Evolutionary conservation across 2,113 vertebrate genomes (phyloP).

Genomic region (Amphilophus citrinellus): DNA sequence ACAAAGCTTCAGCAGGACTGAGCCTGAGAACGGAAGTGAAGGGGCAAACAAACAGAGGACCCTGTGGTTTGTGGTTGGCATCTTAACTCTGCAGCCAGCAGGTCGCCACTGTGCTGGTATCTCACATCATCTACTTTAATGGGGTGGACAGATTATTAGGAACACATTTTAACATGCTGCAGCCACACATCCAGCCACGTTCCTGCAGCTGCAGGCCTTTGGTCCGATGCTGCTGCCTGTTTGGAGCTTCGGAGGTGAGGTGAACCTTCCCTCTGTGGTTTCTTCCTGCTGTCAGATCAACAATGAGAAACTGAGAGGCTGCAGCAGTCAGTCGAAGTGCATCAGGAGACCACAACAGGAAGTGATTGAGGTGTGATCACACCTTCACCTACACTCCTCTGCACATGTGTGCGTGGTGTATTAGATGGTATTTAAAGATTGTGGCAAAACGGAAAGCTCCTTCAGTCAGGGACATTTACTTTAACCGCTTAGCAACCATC

Average conservation of each 20-base stretch:
- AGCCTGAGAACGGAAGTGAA: background rate
- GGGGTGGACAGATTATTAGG: background rate
- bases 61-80: background rate
- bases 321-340: background rate
- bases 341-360: slow-evolving; percentile 19
- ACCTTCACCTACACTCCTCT: background rate
- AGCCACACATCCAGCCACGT: background rate
- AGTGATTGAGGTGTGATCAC: slow-evolving; percentile 15
- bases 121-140: background rate
- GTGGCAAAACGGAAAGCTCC: background rate
- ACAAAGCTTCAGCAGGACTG: background rate
- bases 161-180: background rate
- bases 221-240: background rate
- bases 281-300: background rate
- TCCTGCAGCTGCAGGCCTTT: background rate
- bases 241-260: background rate
- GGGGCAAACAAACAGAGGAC: background rate
- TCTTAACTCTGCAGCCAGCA: background rate
- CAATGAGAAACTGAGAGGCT: background rate
- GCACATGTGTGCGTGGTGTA: background rate
- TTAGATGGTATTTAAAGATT: background rate
- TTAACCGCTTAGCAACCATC: too few relatives aligned
- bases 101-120: background rate
- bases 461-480: too few relatives aligned
- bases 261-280: background rate